Percentiles rank a stretch among this genome's conserved stretches.
Evolutionary conservation across 2,888 invertebrate species (phyloP).

Genomic region (Eugnorisma glareosa): DNA sequence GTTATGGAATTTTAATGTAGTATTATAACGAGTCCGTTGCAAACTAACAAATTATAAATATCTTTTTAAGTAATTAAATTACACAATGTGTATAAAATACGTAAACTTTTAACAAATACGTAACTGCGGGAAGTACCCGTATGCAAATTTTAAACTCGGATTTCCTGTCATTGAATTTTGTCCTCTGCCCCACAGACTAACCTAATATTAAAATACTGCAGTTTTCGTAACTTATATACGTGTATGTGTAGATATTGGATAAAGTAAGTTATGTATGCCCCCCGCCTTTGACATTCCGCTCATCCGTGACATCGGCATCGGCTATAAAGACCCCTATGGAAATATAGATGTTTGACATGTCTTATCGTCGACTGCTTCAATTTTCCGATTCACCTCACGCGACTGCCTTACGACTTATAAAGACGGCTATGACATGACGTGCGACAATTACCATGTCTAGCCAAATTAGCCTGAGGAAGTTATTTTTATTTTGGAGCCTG

Average conservation of each 20-base stretch:
- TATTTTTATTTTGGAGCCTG: constrained; percentile 43
- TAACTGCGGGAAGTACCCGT: not conserved
- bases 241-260: not conserved
- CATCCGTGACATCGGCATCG: constrained; percentile 1
- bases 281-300: constrained; percentile 33
- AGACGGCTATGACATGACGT: constrained; percentile 38
- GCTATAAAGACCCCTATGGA: constrained; percentile 40
- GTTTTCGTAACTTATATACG: constrained; percentile 2
- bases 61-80: not conserved
- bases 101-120: not conserved
- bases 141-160: constrained; percentile 46
- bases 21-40: not conserved
- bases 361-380: constrained; percentile 40
- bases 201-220: constrained; percentile 2
- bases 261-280: constrained; percentile 9
- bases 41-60: not conserved
- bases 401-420: constrained; percentile 44
- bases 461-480: constrained; percentile 34
- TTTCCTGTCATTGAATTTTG: constrained; percentile 58
- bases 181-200: constrained; percentile 32
- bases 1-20: not conserved
- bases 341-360: constrained; percentile 48
- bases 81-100: not conserved
- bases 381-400: constrained; percentile 59
- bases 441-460: constrained; percentile 36